These are phyloP conservation scores for Enteromius afrohamiltoni DNA, from an alignment of 2,797 vertebrate species.

Conservation along the genomic window DNA sequence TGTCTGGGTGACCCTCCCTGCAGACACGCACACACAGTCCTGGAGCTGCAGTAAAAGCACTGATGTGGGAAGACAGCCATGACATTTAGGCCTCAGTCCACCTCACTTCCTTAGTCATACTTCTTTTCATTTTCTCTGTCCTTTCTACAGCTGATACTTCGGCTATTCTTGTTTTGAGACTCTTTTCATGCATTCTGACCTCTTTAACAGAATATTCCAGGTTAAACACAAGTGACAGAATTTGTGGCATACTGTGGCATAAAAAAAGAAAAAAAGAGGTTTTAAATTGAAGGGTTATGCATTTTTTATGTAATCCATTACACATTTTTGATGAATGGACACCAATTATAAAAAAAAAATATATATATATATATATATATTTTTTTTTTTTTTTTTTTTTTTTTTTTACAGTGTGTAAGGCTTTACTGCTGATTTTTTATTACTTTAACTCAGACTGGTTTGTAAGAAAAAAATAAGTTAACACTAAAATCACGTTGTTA, in stretches of 20 bases:
- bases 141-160: conserved; percentile 5
- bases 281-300: too few relatives aligned
- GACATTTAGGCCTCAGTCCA: conserved; percentile 51
- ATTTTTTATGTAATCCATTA: not conserved
- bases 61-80: conserved; percentile 57
- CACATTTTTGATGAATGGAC: not conserved
- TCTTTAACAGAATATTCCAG: conserved; percentile 15
- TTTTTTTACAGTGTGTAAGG: not conserved
- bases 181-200: conserved; percentile 18
- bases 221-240: not conserved
- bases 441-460: not conserved
- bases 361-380: too few relatives aligned
- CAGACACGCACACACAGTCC: conserved; percentile 24
- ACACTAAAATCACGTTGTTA: not conserved
- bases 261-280: not conserved
- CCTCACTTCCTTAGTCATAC: conserved; percentile 42
- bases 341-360: too few relatives aligned
- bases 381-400: too few relatives aligned
- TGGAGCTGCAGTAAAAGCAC: conserved; percentile 40
- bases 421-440: not conserved
- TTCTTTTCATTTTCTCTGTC: conserved; percentile 31
- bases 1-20: conserved; percentile 56
- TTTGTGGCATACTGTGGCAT: not conserved
- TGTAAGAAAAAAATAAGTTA: not conserved
- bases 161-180: not conserved